Base-by-base conservation (phyloP, 2,113 vertebrate species). In the Pelecanoides urinatrix region DNA sequence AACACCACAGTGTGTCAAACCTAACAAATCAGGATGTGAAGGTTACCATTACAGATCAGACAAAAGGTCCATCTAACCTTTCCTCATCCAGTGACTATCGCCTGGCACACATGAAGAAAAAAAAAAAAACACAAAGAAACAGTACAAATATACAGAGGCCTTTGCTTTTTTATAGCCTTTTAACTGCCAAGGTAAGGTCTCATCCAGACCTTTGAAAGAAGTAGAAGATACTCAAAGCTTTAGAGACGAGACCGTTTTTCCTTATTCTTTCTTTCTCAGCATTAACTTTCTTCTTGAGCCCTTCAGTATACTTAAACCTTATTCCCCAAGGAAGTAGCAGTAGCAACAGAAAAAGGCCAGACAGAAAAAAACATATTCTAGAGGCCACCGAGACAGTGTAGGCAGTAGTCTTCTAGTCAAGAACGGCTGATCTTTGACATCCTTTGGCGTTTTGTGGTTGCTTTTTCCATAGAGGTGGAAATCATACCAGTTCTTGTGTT, bases 321-420 rank as follows among this genome's bases (percentile, higher is more conserved):
- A 66, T 80, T 80, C 17, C 34, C 52, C 32, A 68, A 83, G 63
- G 50, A 94, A 86, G 45, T 3, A 71, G 30, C 16, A 53, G 49
- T 21, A 73, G 20, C 38, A 82, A 47, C 10, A 73, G 40, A 61
- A 34, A 70, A 79, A 79, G 34, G 16, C 4, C 36, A 45, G 30
- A 23, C 5, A 76, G 16, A 19, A 40, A 79, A 65, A 29, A 4
- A 0, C 0, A 0, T 38, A 16, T 17, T 70, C 11, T 27, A 52
- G 34, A 68, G 20, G 17, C 7, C 22, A 52, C 3, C 59, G 40
- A 86, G 45, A 82, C 21, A 83, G 50, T 15, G 40, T 18, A 58
- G n/a, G 32, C 42, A 70, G 8, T 26, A 16, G 26, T 36, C 7
- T 86, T 56, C 42, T 53, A 15, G n/a, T 66, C 45, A 52, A 15